Percentiles rank a stretch among this genome's conserved stretches.
Evolutionary conservation across 2,797 vertebrate genomes (phyloP).

Genomic region (Psittacula echo): DNA sequence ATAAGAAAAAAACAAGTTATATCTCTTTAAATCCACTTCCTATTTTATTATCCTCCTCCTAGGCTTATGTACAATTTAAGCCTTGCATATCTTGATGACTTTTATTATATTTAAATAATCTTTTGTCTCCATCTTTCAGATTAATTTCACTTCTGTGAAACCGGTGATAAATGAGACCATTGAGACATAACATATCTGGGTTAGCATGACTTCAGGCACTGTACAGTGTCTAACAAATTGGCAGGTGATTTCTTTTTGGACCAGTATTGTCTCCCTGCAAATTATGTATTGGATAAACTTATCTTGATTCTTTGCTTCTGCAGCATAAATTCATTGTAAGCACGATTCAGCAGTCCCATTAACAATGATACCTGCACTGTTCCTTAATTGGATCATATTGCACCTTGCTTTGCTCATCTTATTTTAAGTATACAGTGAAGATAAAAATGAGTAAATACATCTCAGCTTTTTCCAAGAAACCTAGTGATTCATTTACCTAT

Average conservation of each 20-base stretch:
- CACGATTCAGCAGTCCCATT: neutral
- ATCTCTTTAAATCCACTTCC: neutral
- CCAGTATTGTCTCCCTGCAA: neutral
- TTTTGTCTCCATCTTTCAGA: neutral
- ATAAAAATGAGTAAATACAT: neutral
- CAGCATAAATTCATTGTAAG: neutral
- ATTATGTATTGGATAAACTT: neutral
- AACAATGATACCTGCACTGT: rapidly evolving
- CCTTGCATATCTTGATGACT: neutral
- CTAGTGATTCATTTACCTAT: neutral
- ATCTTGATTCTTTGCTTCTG: neutral
- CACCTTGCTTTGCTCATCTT: neutral
- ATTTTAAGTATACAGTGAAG: neutral
- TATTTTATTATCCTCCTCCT: neutral
- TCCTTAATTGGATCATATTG: neutral
- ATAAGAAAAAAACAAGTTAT: neutral
- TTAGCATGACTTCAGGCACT: neutral
- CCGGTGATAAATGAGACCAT: rapidly evolving
- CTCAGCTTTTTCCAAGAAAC: neutral
- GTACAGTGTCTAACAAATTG: neutral
- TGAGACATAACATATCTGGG: neutral
- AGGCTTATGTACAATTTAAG: neutral
- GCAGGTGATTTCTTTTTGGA: neutral
- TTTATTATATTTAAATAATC: neutral
- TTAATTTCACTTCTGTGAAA: neutral